These are phyloP conservation scores for Yponomeuta plumbellus DNA, from an alignment of 2,888 invertebrate species.

Conservation along the genomic window DNA sequence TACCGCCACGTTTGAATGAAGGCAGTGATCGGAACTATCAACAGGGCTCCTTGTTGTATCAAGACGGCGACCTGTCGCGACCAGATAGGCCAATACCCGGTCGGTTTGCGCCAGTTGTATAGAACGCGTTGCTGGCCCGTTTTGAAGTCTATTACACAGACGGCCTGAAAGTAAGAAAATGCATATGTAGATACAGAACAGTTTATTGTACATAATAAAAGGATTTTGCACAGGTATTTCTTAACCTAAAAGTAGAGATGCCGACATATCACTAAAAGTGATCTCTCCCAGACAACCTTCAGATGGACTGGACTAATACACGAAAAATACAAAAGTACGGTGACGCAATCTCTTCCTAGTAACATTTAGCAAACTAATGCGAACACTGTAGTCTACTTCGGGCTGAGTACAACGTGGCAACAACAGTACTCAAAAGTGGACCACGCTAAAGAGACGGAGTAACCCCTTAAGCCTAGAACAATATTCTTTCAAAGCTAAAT, in stretches of 20 bases:
- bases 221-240: too few species aligned
- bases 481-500: too few species aligned
- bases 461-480: too few species aligned
- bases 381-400: slow-evolving; percentile 45
- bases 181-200: neutral
- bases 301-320: too few species aligned
- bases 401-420: slow-evolving; percentile 64
- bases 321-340: too few species aligned
- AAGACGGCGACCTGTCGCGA: slow-evolving; percentile 84
- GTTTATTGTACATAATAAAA: too few species aligned
- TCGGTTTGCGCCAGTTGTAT: slow-evolving; percentile 60
- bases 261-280: too few species aligned
- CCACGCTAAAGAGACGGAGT: too few species aligned
- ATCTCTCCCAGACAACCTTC: too few species aligned
- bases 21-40: slow-evolving; percentile 84
- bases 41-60: slow-evolving; percentile 83
- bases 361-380: too few species aligned
- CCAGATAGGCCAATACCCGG: slow-evolving; percentile 88
- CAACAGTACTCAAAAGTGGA: too few species aligned
- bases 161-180: slow-evolving; percentile 47
- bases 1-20: slow-evolving; percentile 83
- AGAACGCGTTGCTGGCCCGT: slow-evolving; percentile 64
- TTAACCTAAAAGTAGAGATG: too few species aligned
- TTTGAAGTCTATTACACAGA: slow-evolving; percentile 69
- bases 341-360: neutral